Conservation (phyloP, 2,888 invertebrate species). For the Hypselothyrea guttata region DNA sequence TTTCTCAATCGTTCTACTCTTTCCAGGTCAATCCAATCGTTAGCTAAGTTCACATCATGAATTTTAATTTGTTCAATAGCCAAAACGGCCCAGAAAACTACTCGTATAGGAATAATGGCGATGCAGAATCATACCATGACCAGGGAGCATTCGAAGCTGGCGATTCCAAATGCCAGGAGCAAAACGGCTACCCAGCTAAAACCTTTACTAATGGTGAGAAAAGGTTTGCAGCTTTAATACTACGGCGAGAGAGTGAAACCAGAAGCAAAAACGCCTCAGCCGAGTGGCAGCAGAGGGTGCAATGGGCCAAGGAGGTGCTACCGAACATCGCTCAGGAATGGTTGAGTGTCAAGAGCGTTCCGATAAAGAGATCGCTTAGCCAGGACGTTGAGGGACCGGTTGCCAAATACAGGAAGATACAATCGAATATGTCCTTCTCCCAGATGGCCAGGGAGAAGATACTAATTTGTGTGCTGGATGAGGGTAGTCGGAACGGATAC, state of each 20-base stretch:
- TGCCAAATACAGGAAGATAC: background rate
- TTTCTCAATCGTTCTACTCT: no score
- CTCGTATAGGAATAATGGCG: no score
- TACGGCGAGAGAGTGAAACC: background rate
- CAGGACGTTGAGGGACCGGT: background rate
- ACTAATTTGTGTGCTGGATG: background rate
- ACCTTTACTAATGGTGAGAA: background rate
- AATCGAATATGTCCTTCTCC: background rate
- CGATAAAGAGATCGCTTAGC: background rate
- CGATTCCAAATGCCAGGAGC: background rate
- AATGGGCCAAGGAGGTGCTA: slow-evolving; percentile 1
- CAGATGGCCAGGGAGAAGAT: background rate
- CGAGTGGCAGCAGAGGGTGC: background rate
- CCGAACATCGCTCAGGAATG: background rate
- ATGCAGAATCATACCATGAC: no score
- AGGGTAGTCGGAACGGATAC: background rate
- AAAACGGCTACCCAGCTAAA: background rate
- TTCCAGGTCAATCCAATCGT: no score
- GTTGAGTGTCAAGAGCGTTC: background rate
- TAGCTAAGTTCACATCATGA: no score
- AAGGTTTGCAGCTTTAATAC: background rate
- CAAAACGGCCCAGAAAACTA: no score
- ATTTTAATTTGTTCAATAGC: no score
- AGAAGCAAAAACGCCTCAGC: background rate
- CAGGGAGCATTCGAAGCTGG: no score